phyloP scores from a whole-genome alignment of 2,797 vertebrate species.

The Gastrophryne carolinensis region DNA sequence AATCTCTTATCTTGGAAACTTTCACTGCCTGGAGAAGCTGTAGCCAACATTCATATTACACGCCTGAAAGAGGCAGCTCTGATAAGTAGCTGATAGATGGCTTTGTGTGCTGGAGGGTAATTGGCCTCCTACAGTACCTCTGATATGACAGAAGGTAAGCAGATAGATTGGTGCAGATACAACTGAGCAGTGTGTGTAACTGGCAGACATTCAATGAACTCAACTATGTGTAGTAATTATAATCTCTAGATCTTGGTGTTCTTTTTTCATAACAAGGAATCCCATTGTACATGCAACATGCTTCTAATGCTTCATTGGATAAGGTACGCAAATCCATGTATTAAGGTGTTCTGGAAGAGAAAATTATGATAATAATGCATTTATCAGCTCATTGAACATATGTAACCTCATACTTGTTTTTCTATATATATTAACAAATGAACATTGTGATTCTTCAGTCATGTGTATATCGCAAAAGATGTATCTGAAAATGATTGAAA shows the following conservation, averaged over 20 bases:
- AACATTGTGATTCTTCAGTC: no score
- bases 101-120: constrained; percentile 36
- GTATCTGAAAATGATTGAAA: no score
- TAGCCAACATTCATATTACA: constrained; percentile 51
- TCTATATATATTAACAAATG: no score
- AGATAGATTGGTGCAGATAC: constrained; percentile 39
- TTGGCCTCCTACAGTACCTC: constrained; percentile 28
- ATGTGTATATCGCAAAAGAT: no score
- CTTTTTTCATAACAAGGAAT: constrained; percentile 21
- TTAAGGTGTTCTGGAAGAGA: no score
- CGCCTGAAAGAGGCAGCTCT: constrained; percentile 29
- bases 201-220: constrained; percentile 32
- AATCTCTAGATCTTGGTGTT: constrained; percentile 7
- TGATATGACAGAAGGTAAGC: constrained; percentile 32
- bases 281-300: neutral
- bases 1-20: constrained; percentile 31
- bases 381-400: no score
- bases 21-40: constrained; percentile 31
- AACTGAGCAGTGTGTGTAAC: constrained; percentile 22
- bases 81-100: constrained; percentile 36
- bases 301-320: neutral
- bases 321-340: no score
- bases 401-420: no score
- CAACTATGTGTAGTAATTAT: constrained; percentile 38
- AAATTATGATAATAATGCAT: no score